Conservation (phyloP, 2,113 vertebrate genomes). For the Chaetura pelagica region DNA sequence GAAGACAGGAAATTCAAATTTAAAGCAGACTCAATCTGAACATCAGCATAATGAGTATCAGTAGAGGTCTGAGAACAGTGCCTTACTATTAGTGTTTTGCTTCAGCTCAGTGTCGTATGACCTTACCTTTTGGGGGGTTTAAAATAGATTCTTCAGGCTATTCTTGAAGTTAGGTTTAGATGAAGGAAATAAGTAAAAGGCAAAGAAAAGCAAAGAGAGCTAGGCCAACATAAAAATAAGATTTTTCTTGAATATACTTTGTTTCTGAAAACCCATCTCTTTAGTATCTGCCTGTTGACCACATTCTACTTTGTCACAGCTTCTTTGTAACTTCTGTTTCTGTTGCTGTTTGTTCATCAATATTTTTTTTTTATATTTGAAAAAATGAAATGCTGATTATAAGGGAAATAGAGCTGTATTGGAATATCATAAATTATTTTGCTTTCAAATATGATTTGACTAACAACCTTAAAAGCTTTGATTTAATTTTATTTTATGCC, state of each 20-base stretch:
- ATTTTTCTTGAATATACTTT: neutral
- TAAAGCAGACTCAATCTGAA: neutral
- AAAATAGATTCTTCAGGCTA: neutral
- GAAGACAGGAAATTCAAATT: neutral
- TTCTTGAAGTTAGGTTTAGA: neutral
- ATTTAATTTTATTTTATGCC: conserved; percentile 73
- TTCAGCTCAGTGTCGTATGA: neutral
- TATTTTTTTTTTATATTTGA: conserved; percentile 55
- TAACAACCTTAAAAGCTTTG: conserved; percentile 76
- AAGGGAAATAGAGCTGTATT: conserved; percentile 56
- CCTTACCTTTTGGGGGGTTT: neutral
- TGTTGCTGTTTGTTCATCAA: neutral
- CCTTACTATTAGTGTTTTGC: neutral
- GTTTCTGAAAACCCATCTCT: neutral
- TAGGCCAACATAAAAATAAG: neutral
- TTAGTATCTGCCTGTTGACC: neutral
- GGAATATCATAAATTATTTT: conserved; percentile 56
- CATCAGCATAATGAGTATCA: neutral
- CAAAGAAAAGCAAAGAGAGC: neutral
- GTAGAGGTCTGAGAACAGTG: neutral
- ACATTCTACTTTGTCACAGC: neutral
- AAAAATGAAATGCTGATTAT: conserved; percentile 67
- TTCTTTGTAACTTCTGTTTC: neutral
- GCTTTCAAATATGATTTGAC: conserved; percentile 71
- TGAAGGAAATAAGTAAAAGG: neutral